Conservation (phyloP, 2,113 vertebrate genomes). For the Crotalus tigris region DNA sequence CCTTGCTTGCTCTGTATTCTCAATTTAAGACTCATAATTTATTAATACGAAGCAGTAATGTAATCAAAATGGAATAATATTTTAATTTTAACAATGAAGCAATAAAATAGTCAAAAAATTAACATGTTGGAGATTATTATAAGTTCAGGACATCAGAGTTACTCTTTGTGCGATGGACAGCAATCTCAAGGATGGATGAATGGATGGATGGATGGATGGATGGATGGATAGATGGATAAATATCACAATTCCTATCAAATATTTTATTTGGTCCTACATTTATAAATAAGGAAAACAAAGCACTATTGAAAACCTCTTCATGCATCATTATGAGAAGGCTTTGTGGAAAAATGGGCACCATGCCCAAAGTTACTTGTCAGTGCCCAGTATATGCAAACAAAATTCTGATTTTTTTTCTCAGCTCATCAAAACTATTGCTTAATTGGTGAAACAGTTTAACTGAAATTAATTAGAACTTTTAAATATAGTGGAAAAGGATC, state of each 20-base stretch:
- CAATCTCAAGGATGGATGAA: neutral
- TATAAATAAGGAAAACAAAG: neutral
- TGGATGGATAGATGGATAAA: neutral
- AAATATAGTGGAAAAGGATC: neutral
- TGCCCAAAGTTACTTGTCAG: neutral
- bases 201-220: neutral
- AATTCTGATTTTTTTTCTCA: neutral
- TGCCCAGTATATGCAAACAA: neutral
- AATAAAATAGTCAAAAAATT: neutral
- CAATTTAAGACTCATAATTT: neutral
- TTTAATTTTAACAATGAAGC: neutral
- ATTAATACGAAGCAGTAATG: neutral
- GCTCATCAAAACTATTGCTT: neutral
- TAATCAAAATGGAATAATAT: neutral
- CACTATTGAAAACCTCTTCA: neutral
- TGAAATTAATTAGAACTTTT: neutral
- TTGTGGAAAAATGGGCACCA: neutral
- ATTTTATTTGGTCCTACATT: neutral
- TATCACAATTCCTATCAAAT: neutral
- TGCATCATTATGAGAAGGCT: neutral
- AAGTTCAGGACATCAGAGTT: neutral
- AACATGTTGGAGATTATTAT: neutral
- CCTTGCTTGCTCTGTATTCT: neutral
- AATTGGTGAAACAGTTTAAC: neutral
- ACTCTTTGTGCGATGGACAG: neutral